Evolutionary conservation across 2,888 invertebrate species (phyloP).

Genomic region (Gortyna flavago): DNA sequence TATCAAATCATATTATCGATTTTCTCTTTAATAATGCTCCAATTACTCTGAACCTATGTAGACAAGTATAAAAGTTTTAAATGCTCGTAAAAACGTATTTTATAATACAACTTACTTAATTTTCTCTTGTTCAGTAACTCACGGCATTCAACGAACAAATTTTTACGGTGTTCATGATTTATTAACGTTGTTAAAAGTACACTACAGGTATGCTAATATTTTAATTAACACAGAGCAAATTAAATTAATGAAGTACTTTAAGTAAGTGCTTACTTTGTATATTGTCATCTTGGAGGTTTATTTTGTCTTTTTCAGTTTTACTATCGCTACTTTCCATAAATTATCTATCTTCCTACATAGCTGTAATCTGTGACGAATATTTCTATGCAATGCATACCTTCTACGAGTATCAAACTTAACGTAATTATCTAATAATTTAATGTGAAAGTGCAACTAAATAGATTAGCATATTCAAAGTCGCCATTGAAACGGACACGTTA

Average conservation of each 20-base stretch:
- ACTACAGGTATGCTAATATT: constrained; percentile 55
- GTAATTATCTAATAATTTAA: not conserved
- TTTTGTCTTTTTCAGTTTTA: not conserved
- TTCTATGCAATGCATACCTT: not conserved
- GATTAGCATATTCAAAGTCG: not conserved
- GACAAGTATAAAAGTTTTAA: constrained; percentile 64
- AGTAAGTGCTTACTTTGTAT: not conserved
- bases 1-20: not conserved
- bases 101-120: constrained; percentile 73
- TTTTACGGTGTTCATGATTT: constrained; percentile 45
- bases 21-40: constrained; percentile 26
- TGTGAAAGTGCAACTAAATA: not conserved
- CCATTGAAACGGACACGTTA: too few species aligned
- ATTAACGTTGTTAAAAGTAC: constrained; percentile 44
- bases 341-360: not conserved
- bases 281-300: not conserved
- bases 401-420: not conserved
- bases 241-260: constrained; percentile 14
- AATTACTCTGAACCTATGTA: constrained; percentile 24
- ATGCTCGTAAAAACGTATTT: constrained; percentile 71
- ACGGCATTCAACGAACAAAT: constrained; percentile 47
- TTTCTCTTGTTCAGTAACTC: constrained; percentile 65
- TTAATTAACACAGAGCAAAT: constrained; percentile 40
- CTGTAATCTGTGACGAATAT: not conserved
- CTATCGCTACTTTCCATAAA: too few species aligned